Percentiles rank a stretch among this genome's conserved stretches.
These are phyloP conservation scores for Apodemia duryi DNA, from an alignment of 2,888 invertebrate genomes.

Conservation along the genomic window DNA sequence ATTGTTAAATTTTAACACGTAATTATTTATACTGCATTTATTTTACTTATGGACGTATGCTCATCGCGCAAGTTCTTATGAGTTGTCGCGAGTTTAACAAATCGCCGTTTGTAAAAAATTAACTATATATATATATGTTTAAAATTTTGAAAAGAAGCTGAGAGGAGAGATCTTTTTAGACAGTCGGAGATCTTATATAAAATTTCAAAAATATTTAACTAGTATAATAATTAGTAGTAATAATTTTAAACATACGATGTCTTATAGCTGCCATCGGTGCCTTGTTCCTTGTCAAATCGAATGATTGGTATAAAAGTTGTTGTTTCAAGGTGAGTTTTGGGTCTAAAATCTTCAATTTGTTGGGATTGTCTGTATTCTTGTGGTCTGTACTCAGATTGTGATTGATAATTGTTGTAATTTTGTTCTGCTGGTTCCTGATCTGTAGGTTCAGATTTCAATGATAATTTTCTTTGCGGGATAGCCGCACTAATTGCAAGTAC, in stretches of 20 bases:
- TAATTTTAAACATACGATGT: conserved; percentile 79
- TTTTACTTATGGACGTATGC: no score
- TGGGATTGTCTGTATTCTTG: conserved; percentile 60
- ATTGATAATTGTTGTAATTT: conserved; percentile 58
- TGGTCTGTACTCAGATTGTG: conserved; percentile 42
- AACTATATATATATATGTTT: no score
- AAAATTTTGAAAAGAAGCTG: no score
- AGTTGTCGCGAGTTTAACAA: no score
- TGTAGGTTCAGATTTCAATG: conserved; percentile 51
- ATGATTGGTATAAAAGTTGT: conserved; percentile 91
- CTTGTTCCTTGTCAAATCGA: conserved; percentile 89
- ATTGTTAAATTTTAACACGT: no score
- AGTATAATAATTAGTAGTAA: not conserved
- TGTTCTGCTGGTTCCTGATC: conserved; percentile 63
- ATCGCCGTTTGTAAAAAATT: no score
- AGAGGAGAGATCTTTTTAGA: no score
- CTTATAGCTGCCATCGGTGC: conserved; percentile 90
- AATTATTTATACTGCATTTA: no score
- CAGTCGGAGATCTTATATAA: no score
- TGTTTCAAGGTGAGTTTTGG: conserved; percentile 70
- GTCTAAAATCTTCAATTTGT: conserved; percentile 65
- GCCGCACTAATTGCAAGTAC: conserved; percentile 61
- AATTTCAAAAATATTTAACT: no score
- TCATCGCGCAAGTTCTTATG: no score
- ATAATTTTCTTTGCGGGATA: conserved; percentile 61